These are phyloP conservation scores for Diogma glabrata DNA, from an alignment of 2,888 invertebrate species.

Conservation along the genomic window DNA sequence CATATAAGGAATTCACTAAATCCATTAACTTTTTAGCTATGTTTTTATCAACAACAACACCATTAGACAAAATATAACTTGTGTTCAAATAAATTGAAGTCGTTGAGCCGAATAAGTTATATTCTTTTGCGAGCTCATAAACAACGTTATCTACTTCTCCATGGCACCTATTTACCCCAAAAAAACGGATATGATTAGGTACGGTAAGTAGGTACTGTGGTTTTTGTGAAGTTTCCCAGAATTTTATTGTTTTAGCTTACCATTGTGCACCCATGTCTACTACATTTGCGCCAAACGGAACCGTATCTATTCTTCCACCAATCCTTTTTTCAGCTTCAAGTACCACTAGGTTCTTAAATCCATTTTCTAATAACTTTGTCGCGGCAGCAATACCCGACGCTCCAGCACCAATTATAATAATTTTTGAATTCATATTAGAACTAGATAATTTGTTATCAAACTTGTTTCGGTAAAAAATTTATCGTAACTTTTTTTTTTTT, in stretches of 20 bases:
- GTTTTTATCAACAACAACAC: conserved; percentile 30
- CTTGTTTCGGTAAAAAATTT: too few relatives aligned
- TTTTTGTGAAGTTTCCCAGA: too few relatives aligned
- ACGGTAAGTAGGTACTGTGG: too few relatives aligned
- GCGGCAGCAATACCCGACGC: conserved; percentile 24
- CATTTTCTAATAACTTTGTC: conserved; percentile 32
- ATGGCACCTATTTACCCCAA: too few relatives aligned
- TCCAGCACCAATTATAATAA: conserved; percentile 23
- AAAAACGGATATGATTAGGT: too few relatives aligned
- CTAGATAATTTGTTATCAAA: too few relatives aligned
- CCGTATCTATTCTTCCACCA: conserved; percentile 41
- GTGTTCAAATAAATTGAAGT: conserved; percentile 21
- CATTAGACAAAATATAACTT: conserved; percentile 31
- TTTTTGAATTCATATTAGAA: conserved; percentile 11
- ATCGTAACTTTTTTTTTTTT: too few relatives aligned
- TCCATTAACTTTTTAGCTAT: conserved; percentile 29
- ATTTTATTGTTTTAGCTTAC: conserved; percentile 34
- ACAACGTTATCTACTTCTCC: conserved; percentile 49
- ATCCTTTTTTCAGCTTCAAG: conserved; percentile 46
- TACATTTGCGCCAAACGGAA: conserved; percentile 32
- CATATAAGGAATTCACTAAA: conserved; percentile 30
- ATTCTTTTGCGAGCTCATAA: conserved; percentile 39
- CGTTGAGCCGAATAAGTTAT: neutral
- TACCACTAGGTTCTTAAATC: conserved; percentile 37
- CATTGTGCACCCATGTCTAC: conserved; percentile 67